These are phyloP conservation scores for Sphecodes monilicornis DNA, from an alignment of 2,888 invertebrate species.

Conservation along the genomic window DNA sequence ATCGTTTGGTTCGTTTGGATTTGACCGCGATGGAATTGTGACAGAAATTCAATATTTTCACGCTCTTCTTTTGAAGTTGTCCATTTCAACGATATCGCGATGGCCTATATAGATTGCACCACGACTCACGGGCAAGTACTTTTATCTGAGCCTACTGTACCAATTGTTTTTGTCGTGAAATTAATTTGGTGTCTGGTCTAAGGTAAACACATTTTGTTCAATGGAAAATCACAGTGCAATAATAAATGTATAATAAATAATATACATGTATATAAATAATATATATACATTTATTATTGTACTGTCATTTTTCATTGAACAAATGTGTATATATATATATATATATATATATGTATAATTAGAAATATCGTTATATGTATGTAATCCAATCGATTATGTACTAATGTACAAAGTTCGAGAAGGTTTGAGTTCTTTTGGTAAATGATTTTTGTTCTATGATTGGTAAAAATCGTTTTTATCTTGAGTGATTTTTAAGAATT, in stretches of 20 bases:
- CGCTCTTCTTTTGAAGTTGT: conserved; percentile 18
- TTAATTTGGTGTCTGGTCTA: not conserved
- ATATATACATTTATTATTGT: not conserved
- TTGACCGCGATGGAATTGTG: not conserved
- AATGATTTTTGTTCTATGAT: no score
- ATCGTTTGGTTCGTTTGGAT: conserved; percentile 2
- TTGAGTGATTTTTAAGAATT: no score
- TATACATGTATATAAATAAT: not conserved
- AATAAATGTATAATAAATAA: not conserved
- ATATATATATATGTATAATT: no score
- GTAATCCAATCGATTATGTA: no score
- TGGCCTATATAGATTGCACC: not conserved
- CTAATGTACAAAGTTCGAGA: no score
- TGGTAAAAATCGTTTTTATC: no score
- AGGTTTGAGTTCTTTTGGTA: no score
- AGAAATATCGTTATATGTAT: no score
- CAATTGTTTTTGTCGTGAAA: not conserved
- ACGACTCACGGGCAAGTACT: not conserved
- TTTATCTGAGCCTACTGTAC: not conserved
- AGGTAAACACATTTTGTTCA: not conserved
- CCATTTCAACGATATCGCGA: not conserved
- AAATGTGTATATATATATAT: not conserved
- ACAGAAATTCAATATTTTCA: conserved; percentile 7
- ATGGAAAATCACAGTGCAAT: not conserved
- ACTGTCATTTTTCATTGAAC: not conserved